A percentile compares a stretch with the other conserved stretches of the same genome.
phyloP scores from a whole-genome alignment of 1,140 invertebrate genomes.

The Bombus turneri region DNA sequence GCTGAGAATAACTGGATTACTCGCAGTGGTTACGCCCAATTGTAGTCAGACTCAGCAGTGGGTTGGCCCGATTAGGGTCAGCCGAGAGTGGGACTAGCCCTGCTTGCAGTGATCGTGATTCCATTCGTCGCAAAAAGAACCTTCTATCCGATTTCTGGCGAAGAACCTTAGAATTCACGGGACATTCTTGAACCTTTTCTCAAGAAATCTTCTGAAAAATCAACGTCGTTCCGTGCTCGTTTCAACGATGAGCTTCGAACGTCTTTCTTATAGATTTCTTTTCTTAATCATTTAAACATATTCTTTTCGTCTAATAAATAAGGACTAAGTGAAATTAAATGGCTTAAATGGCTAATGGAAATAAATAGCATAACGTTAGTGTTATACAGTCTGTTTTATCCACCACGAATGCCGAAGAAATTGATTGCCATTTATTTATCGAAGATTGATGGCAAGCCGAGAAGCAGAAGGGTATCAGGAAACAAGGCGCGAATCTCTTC shows the following conservation, averaged over 20 bases:
- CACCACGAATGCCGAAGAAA: constrained; percentile 14
- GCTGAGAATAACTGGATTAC: constrained; percentile 49
- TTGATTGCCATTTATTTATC: constrained; percentile 55
- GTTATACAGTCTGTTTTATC: not conserved
- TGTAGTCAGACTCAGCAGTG: constrained; percentile 69
- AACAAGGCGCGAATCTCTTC: constrained; percentile 73
- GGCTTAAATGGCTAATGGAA: no score
- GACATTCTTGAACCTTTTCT: constrained; percentile 18
- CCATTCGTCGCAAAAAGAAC: constrained; percentile 56
- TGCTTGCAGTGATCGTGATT: constrained; percentile 55
- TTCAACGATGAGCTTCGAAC: not conserved
- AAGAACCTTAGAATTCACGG: constrained; percentile 22
- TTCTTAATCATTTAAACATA: not conserved
- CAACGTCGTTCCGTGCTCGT: constrained; percentile 24
- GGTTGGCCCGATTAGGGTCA: constrained; percentile 73
- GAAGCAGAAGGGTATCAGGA: constrained; percentile 41
- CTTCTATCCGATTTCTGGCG: constrained; percentile 24
- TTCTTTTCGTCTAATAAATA: no score
- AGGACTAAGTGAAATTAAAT: no score
- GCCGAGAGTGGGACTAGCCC: constrained; percentile 56
- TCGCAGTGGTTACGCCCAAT: constrained; percentile 75
- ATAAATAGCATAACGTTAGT: no score
- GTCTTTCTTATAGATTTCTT: not conserved
- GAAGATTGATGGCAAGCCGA: constrained; percentile 43
- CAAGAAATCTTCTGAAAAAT: constrained; percentile 18